Percentiles rank a stretch among this genome's conserved stretches.
Conservation (phyloP, 2,797 vertebrate species). For the Clamator glandarius region DNA sequence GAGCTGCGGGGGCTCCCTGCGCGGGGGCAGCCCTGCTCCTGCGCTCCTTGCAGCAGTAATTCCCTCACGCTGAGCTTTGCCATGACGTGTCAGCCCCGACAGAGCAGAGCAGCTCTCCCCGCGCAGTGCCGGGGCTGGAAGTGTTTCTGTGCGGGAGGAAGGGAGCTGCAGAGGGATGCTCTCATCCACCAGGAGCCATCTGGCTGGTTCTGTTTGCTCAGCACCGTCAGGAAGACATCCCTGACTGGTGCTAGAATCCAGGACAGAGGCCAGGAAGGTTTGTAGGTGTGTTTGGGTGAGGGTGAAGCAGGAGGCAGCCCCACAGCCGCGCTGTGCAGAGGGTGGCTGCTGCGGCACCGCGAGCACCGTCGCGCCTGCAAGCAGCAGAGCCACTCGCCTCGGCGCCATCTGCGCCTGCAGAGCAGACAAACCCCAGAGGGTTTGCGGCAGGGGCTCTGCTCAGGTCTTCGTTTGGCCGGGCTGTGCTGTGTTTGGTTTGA, state of each 20-base stretch:
- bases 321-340: fast-evolving
- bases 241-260: fast-evolving
- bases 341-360: background rate
- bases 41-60: background rate
- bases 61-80: background rate
- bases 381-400: background rate
- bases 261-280: background rate
- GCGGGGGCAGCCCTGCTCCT: background rate
- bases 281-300: background rate
- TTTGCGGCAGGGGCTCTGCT: background rate
- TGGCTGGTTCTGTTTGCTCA: fast-evolving
- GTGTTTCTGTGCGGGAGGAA: background rate
- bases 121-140: background rate
- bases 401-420: background rate
- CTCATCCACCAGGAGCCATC: background rate
- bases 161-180: background rate
- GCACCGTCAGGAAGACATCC: no score
- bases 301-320: background rate
- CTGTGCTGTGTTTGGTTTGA: background rate
- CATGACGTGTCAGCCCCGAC: fast-evolving
- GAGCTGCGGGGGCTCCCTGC: background rate
- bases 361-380: fast-evolving
- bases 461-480: background rate
- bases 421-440: background rate
- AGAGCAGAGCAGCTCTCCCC: background rate